A percentile compares a stretch with the other conserved stretches of the same genome.
phyloP scores from a whole-genome alignment of 1,140 invertebrate species.

The Metaphire vulgaris region DNA sequence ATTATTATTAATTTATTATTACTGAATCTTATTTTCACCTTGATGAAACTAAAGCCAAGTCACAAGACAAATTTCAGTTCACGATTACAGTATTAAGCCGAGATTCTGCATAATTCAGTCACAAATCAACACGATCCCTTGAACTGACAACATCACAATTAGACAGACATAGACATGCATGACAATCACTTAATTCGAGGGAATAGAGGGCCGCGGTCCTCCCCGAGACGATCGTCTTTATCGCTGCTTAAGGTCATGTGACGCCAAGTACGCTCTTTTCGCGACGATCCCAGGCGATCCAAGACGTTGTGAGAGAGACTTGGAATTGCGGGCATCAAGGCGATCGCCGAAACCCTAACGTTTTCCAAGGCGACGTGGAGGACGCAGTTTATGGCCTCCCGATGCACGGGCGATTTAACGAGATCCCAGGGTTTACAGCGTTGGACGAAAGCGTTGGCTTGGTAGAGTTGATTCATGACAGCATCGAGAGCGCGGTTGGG shows the following conservation, averaged over 20 bases:
- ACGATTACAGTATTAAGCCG: too few relatives aligned
- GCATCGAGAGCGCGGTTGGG: constrained; percentile 77
- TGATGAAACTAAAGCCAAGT: too few relatives aligned
- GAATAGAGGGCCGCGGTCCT: not conserved
- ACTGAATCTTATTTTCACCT: too few relatives aligned
- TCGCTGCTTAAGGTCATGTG: not conserved
- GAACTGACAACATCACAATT: too few relatives aligned
- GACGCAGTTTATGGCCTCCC: constrained; percentile 61
- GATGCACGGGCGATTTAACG: constrained; percentile 52
- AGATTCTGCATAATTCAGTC: too few relatives aligned
- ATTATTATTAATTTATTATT: too few relatives aligned
- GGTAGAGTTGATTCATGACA: constrained; percentile 66
- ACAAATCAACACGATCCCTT: too few relatives aligned
- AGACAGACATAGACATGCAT: too few relatives aligned
- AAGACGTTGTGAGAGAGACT: constrained; percentile 59
- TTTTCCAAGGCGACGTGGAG: constrained; percentile 76
- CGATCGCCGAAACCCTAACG: constrained; percentile 63
- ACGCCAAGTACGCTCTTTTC: constrained; percentile 31
- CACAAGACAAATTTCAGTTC: too few relatives aligned
- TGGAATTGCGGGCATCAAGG: constrained; percentile 79
- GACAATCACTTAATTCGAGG: not conserved
- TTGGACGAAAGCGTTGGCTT: constrained; percentile 79
- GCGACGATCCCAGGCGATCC: constrained; percentile 46
- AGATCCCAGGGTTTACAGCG: constrained; percentile 79
- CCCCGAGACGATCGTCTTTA: not conserved